Percentiles rank a stretch among this genome's conserved stretches.
Evolutionary conservation across 2,888 invertebrate genomes (phyloP).

Genomic region (Macrophya annulata): DNA sequence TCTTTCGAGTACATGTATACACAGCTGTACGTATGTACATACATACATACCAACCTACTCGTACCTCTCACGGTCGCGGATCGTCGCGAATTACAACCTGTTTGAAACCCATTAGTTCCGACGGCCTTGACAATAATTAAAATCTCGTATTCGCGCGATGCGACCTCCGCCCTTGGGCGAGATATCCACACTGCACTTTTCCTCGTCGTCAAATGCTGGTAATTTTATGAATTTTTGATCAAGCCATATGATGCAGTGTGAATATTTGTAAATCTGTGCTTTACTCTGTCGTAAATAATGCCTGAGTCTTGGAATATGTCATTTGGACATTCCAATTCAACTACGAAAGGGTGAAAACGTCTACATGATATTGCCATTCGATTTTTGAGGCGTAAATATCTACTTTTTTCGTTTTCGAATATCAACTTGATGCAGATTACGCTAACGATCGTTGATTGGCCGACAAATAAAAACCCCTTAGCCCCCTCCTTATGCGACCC

Average conservation of each 20-base stretch:
- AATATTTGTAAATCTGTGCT: background rate
- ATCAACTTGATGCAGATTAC: slow-evolving; percentile 59
- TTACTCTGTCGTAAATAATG: background rate
- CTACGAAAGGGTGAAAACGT: background rate
- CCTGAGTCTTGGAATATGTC: background rate
- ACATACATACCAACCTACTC: too few relatives aligned
- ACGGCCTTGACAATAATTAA: slow-evolving; percentile 51
- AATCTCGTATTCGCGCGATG: slow-evolving; percentile 6
- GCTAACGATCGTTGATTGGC: slow-evolving; percentile 65
- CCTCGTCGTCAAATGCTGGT: background rate
- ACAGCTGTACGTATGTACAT: background rate
- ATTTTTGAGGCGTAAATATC: background rate
- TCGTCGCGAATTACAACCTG: slow-evolving; percentile 45
- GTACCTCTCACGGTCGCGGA: background rate
- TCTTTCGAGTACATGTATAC: background rate
- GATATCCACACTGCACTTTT: background rate
- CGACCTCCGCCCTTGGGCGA: slow-evolving; percentile 34
- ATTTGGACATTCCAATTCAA: background rate
- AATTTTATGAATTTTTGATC: background rate
- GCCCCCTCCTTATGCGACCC: slow-evolving; percentile 36
- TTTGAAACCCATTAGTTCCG: slow-evolving; percentile 39
- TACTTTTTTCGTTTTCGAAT: background rate
- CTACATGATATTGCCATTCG: background rate
- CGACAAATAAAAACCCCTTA: slow-evolving; percentile 60
- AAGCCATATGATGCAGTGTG: background rate